These are phyloP conservation scores for Pholis gunnellus DNA, from an alignment of 2,113 vertebrate genomes.

Conservation along the genomic window DNA sequence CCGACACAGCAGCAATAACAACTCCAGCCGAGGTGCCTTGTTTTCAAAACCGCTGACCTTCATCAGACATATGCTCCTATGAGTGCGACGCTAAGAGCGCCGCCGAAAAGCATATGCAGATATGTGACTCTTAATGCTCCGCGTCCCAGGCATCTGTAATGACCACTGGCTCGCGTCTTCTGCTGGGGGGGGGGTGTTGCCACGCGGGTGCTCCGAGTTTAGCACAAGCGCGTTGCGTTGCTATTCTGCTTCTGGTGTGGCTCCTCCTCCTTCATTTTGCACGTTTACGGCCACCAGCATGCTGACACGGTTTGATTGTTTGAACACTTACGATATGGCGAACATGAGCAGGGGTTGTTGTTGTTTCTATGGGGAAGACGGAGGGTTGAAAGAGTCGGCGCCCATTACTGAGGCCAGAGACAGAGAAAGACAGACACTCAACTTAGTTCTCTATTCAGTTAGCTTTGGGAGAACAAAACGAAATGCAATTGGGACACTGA, in stretches of 20 bases:
- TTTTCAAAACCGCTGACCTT: conserved; percentile 74
- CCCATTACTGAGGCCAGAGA: conserved; percentile 22
- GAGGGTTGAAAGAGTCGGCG: conserved; percentile 5
- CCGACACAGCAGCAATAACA: conserved; percentile 22
- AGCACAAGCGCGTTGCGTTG: conserved; percentile 8
- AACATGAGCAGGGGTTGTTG: not conserved
- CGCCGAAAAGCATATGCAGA: conserved; percentile 71
- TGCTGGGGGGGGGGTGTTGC: conserved; percentile 48
- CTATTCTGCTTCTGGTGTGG: conserved; percentile 33
- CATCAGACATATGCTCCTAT: conserved; percentile 69
- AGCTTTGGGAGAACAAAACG: conserved; percentile 37
- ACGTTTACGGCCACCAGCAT: conserved; percentile 20
- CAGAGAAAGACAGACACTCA: not conserved
- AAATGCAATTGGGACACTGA: conserved; percentile 72
- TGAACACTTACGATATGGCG: conserved; percentile 25
- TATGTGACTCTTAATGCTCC: conserved; percentile 68
- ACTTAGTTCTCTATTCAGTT: conserved; percentile 60
- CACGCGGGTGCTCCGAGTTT: conserved; percentile 42
- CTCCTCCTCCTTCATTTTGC: conserved; percentile 28
- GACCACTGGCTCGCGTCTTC: conserved; percentile 49
- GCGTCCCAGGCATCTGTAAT: conserved; percentile 69
- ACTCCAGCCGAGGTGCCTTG: conserved; percentile 51
- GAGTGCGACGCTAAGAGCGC: conserved; percentile 44
- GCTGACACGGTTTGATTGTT: conserved; percentile 21
- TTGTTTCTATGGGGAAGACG: not conserved